These are phyloP conservation scores for Pogonognathellus flavescens DNA, from an alignment of 1,140 invertebrate species.

Conservation along the genomic window DNA sequence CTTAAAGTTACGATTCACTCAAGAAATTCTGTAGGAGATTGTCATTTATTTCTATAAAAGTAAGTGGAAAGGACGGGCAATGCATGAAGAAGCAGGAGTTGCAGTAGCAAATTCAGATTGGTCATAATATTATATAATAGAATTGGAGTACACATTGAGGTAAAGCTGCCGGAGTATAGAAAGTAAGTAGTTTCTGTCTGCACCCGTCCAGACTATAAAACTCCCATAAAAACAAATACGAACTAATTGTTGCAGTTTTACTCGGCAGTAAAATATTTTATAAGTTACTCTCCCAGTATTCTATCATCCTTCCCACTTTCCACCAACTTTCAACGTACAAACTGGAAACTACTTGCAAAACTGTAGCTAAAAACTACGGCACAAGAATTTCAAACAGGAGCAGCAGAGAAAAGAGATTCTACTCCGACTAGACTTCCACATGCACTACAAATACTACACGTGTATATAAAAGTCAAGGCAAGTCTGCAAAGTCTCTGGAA, in stretches of 20 bases:
- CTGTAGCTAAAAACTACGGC: neutral
- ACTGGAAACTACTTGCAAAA: neutral
- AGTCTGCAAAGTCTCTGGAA: constrained; percentile 10
- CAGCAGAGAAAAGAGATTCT: no score
- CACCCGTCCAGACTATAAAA: constrained; percentile 38
- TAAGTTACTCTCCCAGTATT: constrained; percentile 34
- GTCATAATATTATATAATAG: no score
- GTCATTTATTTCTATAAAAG: no score
- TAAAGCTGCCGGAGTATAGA: no score
- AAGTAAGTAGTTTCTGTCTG: constrained; percentile 4
- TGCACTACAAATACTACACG: neutral
- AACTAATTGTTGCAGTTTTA: constrained; percentile 61
- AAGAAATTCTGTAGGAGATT: no score
- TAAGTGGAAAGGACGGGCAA: no score
- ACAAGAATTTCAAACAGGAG: no score
- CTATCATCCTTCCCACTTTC: constrained; percentile 21
- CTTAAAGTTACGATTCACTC: no score
- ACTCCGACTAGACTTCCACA: no score
- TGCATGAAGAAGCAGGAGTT: no score
- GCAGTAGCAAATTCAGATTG: no score
- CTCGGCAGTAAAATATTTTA: constrained; percentile 58
- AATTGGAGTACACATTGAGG: no score
- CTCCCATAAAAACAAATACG: constrained; percentile 57
- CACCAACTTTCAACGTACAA: neutral
- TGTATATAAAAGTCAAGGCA: constrained; percentile 15